phyloP scores from a whole-genome alignment of 2,113 vertebrate species.

The Pseudopipra pipra region DNA sequence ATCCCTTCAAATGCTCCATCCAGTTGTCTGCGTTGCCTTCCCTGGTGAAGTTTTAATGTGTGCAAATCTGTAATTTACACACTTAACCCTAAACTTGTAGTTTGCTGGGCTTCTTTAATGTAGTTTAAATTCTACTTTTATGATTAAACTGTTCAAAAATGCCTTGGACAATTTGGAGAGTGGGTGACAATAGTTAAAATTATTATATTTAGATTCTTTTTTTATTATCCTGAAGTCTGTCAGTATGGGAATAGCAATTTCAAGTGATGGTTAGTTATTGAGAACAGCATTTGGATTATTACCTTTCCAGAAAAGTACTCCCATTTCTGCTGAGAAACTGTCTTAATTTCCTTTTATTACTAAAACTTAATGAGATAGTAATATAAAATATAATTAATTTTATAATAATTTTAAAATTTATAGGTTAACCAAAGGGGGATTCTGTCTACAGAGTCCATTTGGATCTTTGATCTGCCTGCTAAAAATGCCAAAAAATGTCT shows the following conservation, averaged over 20 bases:
- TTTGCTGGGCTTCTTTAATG: not conserved
- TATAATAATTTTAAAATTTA: not conserved
- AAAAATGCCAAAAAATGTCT: not conserved
- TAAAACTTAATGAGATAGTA: not conserved
- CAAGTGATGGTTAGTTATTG: not conserved
- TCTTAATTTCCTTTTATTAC: slow-evolving; percentile 4
- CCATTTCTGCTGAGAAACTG: not conserved
- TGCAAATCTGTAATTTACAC: not conserved
- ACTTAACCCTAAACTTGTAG: not conserved
- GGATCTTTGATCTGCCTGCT: not conserved
- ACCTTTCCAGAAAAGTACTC: not conserved
- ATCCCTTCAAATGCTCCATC: not conserved
- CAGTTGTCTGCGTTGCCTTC: not conserved
- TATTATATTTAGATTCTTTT: not conserved
- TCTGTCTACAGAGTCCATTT: not conserved
- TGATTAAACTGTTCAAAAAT: not conserved
- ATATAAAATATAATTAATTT: not conserved
- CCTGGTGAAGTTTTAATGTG: not conserved
- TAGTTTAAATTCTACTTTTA: not conserved
- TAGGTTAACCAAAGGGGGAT: not conserved
- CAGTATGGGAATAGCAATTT: not conserved
- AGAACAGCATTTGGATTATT: not conserved
- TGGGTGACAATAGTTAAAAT: not conserved
- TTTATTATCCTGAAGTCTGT: not conserved
- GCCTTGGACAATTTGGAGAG: not conserved